A percentile compares a stretch with the other conserved stretches of the same genome.
Evolutionary conservation across 53 echinoderm and acorn worm genomes (phyloP).

Genomic region (Echinometra lucunter): DNA sequence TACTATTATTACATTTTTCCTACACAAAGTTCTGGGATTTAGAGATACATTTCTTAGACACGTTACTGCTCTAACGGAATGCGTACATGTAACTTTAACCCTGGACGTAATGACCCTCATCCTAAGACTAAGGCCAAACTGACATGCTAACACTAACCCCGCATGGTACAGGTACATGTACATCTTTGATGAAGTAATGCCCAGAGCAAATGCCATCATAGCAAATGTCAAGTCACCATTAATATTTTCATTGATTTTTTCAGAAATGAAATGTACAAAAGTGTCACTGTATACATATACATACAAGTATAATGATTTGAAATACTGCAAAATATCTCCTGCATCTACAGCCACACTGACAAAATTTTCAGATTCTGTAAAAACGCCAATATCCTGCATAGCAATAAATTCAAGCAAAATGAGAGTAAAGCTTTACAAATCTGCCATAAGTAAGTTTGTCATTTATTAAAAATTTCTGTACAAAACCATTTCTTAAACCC

Average conservation of each 20-base stretch:
- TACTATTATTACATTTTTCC: no score
- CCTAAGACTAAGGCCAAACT: neutral
- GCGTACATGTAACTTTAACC: neutral
- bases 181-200: neutral
- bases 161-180: no score
- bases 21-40: no score
- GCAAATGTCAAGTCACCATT: neutral
- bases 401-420: conserved; percentile 4
- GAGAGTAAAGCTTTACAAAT: neutral
- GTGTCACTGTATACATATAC: neutral
- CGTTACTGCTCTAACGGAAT: no score
- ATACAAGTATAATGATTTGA: no score
- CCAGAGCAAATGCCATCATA: neutral
- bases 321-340: neutral
- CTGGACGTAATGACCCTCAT: neutral
- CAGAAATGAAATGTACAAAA: neutral
- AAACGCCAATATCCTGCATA: neutral
- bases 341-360: neutral
- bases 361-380: neutral
- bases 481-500: no score
- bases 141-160: neutral
- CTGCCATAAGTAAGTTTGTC: neutral
- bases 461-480: no score
- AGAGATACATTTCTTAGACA: no score
- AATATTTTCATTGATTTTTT: neutral